Evolutionary conservation across 2,113 vertebrate genomes (phyloP).

Genomic region (Toxotes chatareus): DNA sequence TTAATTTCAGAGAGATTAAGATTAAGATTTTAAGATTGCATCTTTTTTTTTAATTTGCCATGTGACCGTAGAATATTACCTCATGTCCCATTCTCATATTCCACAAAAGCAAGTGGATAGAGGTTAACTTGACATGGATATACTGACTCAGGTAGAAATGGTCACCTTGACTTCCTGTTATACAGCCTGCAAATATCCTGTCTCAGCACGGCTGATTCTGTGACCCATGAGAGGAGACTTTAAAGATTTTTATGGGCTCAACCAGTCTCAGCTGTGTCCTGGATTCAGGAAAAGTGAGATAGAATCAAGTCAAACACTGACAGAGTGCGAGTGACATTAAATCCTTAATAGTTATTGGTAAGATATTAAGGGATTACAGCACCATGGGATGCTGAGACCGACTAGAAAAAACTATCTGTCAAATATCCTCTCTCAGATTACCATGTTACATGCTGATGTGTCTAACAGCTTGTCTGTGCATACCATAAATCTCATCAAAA

Average conservation of each 20-base stretch:
- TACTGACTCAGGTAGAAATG: conserved; percentile 34
- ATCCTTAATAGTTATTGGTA: conserved; percentile 81
- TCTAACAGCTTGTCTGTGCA: conserved; percentile 46
- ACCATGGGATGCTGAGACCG: conserved; percentile 50
- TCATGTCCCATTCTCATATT: neutral
- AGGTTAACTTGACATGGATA: conserved; percentile 45
- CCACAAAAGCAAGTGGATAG: conserved; percentile 24
- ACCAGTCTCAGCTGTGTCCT: conserved; percentile 55
- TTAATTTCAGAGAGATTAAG: too few species aligned
- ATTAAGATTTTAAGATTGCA: neutral
- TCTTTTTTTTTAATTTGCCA: conserved; percentile 2
- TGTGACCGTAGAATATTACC: neutral
- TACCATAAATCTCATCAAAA: conserved; percentile 72
- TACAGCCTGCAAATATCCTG: conserved; percentile 48
- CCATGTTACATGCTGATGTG: conserved; percentile 67
- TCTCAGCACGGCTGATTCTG: conserved; percentile 53
- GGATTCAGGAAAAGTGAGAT: conserved; percentile 60
- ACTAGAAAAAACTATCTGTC: conserved; percentile 72
- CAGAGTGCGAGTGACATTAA: conserved; percentile 75
- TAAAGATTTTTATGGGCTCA: conserved; percentile 71
- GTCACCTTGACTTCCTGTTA: conserved; percentile 56
- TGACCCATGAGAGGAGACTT: conserved; percentile 69
- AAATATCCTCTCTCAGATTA: conserved; percentile 74
- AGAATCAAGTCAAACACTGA: conserved; percentile 54
- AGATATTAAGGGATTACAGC: conserved; percentile 80